Conservation (phyloP, 2,888 invertebrate genomes). For the Papilio demoleus region DNA sequence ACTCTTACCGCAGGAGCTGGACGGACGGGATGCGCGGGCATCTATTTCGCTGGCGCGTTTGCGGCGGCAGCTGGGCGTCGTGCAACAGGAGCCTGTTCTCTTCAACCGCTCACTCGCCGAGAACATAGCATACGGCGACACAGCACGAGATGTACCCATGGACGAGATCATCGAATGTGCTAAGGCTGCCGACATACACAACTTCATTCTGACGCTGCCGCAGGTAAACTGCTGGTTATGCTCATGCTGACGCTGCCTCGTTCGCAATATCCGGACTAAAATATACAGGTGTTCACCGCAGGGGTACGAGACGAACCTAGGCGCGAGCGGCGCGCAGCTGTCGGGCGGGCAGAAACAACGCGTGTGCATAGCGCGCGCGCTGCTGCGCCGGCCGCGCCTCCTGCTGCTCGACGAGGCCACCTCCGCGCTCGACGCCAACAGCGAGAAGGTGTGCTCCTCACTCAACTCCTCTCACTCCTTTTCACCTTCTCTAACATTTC, state of each 20-base stretch:
- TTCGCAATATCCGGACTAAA: neutral
- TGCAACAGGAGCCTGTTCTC: conserved; percentile 93
- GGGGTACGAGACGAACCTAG: conserved; percentile 88
- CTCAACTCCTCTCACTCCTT: neutral
- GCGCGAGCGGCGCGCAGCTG: conserved; percentile 87
- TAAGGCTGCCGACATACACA: conserved; percentile 91
- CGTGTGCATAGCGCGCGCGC: conserved; percentile 88
- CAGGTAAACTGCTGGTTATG: too few relatives aligned
- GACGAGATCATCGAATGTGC: conserved; percentile 89
- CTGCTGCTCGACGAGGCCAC: conserved; percentile 88
- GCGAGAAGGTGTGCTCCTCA: conserved; percentile 82
- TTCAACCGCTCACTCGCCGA: conserved; percentile 92
- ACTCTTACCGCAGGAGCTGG: conserved; percentile 74
- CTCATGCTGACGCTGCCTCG: too few relatives aligned
- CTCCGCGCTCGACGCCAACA: conserved; percentile 86
- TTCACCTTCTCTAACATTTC: neutral
- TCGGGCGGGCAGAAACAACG: conserved; percentile 90
- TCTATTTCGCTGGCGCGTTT: conserved; percentile 86
- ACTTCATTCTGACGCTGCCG: conserved; percentile 88
- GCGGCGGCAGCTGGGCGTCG: conserved; percentile 89
- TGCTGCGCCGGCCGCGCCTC: conserved; percentile 86
- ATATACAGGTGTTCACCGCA: conserved; percentile 49
- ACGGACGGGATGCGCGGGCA: conserved; percentile 81
- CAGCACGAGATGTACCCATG: conserved; percentile 86
- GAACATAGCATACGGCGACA: conserved; percentile 94